Conservation (phyloP, 2,113 vertebrate species). For the Lamprologus ornatipinnis region DNA sequence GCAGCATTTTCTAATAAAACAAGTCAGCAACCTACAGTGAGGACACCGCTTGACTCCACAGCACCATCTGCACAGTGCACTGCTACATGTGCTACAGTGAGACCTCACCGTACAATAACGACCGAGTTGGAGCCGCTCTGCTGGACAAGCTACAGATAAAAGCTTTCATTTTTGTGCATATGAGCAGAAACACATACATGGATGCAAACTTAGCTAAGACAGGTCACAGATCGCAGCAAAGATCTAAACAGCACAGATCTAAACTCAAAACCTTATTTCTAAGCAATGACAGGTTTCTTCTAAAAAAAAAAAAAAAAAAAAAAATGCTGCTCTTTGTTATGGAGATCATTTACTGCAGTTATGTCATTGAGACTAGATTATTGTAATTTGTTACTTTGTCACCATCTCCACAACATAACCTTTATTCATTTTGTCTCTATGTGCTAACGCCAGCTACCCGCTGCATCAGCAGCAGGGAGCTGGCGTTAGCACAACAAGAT, state of each 20-base stretch:
- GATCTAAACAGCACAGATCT: neutral
- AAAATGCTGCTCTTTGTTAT: neutral
- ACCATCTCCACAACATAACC: neutral
- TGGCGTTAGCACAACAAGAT: neutral
- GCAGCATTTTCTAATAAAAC: neutral
- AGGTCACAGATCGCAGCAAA: neutral
- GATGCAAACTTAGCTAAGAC: neutral
- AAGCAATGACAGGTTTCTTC: neutral
- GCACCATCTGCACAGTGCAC: neutral
- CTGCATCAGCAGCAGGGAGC: neutral
- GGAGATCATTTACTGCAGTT: neutral
- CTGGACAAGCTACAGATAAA: neutral
- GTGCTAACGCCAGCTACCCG: neutral
- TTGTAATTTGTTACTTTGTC: neutral
- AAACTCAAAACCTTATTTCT: neutral
- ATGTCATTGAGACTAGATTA: neutral
- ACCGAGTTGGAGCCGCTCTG: neutral
- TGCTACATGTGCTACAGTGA: neutral
- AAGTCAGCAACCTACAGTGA: neutral
- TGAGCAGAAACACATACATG: neutral
- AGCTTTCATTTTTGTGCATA: neutral
- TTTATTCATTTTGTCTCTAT: neutral
- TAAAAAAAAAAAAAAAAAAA: neutral
- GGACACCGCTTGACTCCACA: neutral
- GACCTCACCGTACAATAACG: neutral